phyloP scores from a whole-genome alignment of 2,113 vertebrate species.

The Etia nguti region DNA sequence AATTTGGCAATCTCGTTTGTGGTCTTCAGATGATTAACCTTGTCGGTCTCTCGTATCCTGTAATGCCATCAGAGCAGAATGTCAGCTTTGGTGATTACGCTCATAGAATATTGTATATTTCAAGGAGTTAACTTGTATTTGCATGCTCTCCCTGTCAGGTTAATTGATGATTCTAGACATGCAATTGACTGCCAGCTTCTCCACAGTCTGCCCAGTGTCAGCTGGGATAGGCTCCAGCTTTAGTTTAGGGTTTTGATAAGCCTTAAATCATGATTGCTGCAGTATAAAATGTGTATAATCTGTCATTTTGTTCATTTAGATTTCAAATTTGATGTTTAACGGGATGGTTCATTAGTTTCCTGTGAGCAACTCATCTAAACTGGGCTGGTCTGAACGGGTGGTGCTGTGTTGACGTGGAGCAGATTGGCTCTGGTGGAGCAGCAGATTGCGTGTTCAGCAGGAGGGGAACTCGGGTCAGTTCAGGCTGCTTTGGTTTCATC shows the following conservation, averaged over 20 bases:
- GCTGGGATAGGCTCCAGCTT: background rate
- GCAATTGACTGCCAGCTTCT: background rate
- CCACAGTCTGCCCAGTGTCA: background rate
- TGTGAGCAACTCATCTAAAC: background rate
- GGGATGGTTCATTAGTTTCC: background rate
- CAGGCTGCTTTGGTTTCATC: background rate
- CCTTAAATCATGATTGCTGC: background rate
- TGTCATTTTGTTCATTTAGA: background rate
- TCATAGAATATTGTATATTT: background rate
- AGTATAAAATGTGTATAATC: background rate
- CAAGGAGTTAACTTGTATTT: background rate
- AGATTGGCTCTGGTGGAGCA: constrained; percentile 21
- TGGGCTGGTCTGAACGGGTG: background rate
- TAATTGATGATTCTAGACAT: background rate
- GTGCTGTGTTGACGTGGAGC: background rate
- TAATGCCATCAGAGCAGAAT: background rate
- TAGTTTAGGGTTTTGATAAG: background rate
- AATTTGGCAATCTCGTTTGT: background rate
- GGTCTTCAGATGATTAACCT: background rate
- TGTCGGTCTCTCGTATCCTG: background rate
- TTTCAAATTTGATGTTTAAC: background rate
- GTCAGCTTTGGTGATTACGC: background rate
- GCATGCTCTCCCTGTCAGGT: background rate
- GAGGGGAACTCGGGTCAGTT: background rate
- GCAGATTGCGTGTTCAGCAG: constrained; percentile 42